These are phyloP conservation scores for Ramphastos sulfuratus DNA, from an alignment of 2,113 vertebrate genomes.

Conservation along the genomic window DNA sequence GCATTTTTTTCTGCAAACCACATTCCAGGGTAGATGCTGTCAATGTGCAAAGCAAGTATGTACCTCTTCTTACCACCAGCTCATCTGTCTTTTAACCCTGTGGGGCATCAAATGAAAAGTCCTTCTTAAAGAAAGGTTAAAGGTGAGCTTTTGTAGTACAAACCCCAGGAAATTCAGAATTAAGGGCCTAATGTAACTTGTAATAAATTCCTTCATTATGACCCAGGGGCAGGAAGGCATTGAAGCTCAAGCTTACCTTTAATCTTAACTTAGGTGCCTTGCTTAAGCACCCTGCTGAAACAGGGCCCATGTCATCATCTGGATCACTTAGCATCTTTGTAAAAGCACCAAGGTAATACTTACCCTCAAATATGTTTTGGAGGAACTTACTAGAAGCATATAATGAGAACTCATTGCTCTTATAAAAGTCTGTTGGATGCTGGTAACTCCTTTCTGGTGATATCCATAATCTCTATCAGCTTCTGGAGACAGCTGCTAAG, in stretches of 20 bases:
- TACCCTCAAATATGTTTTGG: not conserved
- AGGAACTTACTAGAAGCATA: not conserved
- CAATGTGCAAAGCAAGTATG: constrained; percentile 29
- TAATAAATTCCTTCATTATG: not conserved
- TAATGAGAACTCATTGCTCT: not conserved
- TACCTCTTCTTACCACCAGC: constrained; percentile 1
- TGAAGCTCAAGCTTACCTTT: not conserved
- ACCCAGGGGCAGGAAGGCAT: not conserved
- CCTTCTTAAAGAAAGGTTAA: constrained; percentile 21
- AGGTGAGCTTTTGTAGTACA: constrained; percentile 40
- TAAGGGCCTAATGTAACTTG: not conserved
- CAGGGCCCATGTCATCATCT: not conserved
- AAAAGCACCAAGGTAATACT: not conserved
- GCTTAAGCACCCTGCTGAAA: not conserved
- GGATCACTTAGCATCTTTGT: not conserved
- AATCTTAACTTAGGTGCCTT: not conserved
- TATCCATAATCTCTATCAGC: not conserved
- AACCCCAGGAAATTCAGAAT: constrained; percentile 43
- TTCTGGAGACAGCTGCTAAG: not conserved
- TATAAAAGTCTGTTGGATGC: not conserved
- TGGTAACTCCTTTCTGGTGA: not conserved
- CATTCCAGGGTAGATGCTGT: constrained; percentile 18
- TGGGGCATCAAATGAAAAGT: constrained; percentile 28
- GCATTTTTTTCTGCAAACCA: constrained; percentile 26
- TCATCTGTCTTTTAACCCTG: constrained; percentile 43